Conservation (phyloP, 2,888 invertebrate species). For the Megalurothrips usitatus region DNA sequence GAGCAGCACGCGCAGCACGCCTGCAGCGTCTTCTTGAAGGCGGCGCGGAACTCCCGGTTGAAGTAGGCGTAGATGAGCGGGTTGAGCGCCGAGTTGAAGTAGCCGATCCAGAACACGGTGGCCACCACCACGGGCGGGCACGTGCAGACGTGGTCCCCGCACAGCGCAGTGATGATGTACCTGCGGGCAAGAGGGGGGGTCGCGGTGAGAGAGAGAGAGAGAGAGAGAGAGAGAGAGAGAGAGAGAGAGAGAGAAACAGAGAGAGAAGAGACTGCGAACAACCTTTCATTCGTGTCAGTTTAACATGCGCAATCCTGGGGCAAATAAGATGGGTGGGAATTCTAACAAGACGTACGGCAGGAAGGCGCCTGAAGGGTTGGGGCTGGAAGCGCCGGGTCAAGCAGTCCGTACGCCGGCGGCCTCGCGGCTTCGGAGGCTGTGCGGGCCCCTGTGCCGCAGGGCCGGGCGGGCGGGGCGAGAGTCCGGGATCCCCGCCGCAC, state of each 20-base stretch:
- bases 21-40: conserved; percentile 84
- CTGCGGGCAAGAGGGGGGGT: conserved; percentile 55
- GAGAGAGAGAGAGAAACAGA: too few relatives aligned
- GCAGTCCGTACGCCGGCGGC: too few relatives aligned
- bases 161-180: conserved; percentile 77
- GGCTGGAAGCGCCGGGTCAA: too few relatives aligned
- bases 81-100: conserved; percentile 94
- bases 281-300: too few relatives aligned
- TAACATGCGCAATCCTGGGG: too few relatives aligned
- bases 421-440: too few relatives aligned
- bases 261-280: conserved; percentile 43
- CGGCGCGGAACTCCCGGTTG: conserved; percentile 92
- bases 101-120: conserved; percentile 94
- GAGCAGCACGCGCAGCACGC: conserved; percentile 59
- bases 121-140: conserved; percentile 83
- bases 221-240: neutral
- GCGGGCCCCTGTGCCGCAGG: too few relatives aligned
- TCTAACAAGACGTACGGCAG: too few relatives aligned
- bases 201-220: conserved; percentile 38
- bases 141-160: conserved; percentile 66
- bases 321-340: too few relatives aligned
- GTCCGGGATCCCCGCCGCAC: too few relatives aligned
- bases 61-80: conserved; percentile 97
- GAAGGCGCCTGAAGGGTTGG: too few relatives aligned
- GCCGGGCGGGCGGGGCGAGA: too few relatives aligned